These are phyloP conservation scores for Oreochromis spilurus DNA, from an alignment of 2,113 vertebrate genomes.

Conservation along the genomic window DNA sequence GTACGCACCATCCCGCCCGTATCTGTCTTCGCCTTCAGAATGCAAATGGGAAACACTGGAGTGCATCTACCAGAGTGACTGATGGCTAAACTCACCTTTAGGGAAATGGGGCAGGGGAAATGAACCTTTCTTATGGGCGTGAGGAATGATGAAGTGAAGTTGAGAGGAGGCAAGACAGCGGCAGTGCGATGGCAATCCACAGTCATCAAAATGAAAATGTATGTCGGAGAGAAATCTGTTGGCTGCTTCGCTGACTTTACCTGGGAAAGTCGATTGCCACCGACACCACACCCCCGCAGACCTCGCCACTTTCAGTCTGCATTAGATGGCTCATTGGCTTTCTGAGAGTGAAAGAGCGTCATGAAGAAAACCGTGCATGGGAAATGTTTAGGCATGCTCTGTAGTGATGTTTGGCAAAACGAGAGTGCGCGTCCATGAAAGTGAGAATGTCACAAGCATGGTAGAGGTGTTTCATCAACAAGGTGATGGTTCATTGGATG, in stretches of 20 bases:
- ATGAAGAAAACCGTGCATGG: not conserved
- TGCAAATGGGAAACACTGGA: not conserved
- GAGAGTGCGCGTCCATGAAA: not conserved
- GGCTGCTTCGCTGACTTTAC: constrained; percentile 40
- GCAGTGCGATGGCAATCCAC: constrained; percentile 12
- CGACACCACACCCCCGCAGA: not conserved
- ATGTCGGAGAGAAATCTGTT: constrained; percentile 28
- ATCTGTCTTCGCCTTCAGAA: not conserved
- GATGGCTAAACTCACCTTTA: constrained; percentile 37
- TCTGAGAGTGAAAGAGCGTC: constrained; percentile 7
- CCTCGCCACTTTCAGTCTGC: not conserved
- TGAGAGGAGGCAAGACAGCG: constrained; percentile 19
- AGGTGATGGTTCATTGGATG: constrained; percentile 13
- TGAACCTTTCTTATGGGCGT: constrained; percentile 18
- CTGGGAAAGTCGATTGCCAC: constrained; percentile 39
- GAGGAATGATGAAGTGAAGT: constrained; percentile 44
- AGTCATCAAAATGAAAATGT: constrained; percentile 40
- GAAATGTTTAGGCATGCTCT: constrained; percentile 9
- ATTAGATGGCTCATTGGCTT: constrained; percentile 50
- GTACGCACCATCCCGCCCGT: not conserved
- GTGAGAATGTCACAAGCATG: constrained; percentile 24
- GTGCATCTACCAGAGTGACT: constrained; percentile 2
- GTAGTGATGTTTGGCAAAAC: constrained; percentile 10
- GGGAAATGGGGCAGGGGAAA: constrained; percentile 45
- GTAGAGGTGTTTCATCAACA: constrained; percentile 40